Evolutionary conservation across 2,888 invertebrate genomes (phyloP).

Genomic region (Chouioia cunea): DNA sequence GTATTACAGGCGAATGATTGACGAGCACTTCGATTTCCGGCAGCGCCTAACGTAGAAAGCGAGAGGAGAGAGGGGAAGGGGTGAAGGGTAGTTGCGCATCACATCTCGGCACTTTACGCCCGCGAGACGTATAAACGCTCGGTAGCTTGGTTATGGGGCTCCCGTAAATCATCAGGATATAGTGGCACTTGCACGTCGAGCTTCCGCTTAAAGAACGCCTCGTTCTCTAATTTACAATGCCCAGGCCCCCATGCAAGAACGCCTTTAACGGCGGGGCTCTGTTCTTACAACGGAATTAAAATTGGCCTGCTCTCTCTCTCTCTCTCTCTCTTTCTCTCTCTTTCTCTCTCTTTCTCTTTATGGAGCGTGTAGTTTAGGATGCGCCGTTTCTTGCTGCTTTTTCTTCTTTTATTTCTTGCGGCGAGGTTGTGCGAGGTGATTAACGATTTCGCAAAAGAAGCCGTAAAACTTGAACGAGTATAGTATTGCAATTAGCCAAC

Average conservation of each 20-base stretch:
- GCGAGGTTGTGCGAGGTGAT: no score
- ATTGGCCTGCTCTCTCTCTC: not conserved
- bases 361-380: not conserved
- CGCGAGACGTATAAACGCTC: slow-evolving; percentile 16
- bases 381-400: not conserved
- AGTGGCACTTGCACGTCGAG: slow-evolving; percentile 28
- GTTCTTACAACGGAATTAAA: not conserved
- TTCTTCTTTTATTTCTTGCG: no score
- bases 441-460: no score
- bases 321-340: not conserved
- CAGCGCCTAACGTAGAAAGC: not conserved
- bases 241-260: not conserved
- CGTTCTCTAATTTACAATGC: slow-evolving; percentile 12
- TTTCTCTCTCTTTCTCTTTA: not conserved
- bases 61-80: no score
- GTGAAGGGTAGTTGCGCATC: not conserved
- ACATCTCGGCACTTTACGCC: slow-evolving; percentile 24
- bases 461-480: no score
- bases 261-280: slow-evolving; percentile 2
- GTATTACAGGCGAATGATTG: slow-evolving; percentile 25
- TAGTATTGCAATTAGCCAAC: no score
- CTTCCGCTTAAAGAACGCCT: slow-evolving; percentile 30
- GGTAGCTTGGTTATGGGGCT: slow-evolving; percentile 19
- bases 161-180: slow-evolving; percentile 40
- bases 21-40: slow-evolving; percentile 42